These are phyloP conservation scores for Odocoileus virginianus DNA, from an alignment of 2,113 vertebrate genomes.

Conservation along the genomic window DNA sequence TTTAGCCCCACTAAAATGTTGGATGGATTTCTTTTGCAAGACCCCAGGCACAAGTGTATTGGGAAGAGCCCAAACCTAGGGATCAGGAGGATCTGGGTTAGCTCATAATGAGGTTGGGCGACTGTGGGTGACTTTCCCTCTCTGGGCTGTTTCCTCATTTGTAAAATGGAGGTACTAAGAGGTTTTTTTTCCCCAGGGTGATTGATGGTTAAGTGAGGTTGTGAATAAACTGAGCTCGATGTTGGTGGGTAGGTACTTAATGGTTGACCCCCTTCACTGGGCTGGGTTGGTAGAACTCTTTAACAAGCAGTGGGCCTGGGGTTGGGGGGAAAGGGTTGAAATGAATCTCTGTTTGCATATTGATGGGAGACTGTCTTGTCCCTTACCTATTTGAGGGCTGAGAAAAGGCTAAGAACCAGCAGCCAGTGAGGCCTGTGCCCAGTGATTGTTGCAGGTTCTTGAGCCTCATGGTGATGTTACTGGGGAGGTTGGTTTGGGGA, in stretches of 20 bases:
- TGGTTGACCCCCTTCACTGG: neutral
- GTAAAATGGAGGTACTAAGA: neutral
- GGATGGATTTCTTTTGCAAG: neutral
- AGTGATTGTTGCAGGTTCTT: neutral
- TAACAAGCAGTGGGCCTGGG: neutral
- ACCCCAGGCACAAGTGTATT: neutral
- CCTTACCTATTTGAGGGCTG: neutral
- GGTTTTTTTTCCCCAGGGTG: neutral
- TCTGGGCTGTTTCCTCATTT: neutral
- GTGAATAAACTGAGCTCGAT: neutral
- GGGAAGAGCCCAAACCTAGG: neutral
- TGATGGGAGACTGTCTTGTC: neutral
- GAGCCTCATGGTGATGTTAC: neutral
- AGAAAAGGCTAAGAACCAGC: neutral
- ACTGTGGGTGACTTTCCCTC: neutral
- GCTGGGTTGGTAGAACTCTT: neutral
- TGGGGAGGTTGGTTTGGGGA: neutral
- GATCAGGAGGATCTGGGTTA: neutral
- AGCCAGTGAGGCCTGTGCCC: neutral
- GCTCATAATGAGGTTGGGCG: neutral
- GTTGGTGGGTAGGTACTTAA: neutral
- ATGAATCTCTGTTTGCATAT: neutral
- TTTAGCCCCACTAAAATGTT: neutral
- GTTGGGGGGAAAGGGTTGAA: neutral
- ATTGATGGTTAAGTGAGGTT: neutral